Evolutionary conservation across 2,113 vertebrate species (phyloP), one percentile per base, ranked within the genome.

Genomic region (Puntigrus tetrazona): DNA sequence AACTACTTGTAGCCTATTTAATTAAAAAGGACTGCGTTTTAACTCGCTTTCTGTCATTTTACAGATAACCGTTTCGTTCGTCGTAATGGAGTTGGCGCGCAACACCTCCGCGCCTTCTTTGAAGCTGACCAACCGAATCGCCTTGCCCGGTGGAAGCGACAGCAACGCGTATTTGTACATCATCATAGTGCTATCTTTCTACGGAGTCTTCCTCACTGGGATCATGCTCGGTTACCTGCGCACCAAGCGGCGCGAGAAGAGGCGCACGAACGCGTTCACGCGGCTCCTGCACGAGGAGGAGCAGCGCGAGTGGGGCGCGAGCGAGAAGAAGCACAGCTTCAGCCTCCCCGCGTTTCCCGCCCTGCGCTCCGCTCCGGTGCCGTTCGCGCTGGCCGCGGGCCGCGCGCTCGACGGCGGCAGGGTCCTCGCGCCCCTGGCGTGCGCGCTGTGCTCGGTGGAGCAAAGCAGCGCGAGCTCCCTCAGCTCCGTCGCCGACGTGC

Each of bases 181-280:
- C 25, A 85, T 98, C 74, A 96, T 98, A 0, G 97, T 99, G 78
- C 95, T 99, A 94, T 97, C 95, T 82, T 99, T 99, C 94, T 99
- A 99, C 0, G 97, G 95, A 52, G 78, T 98, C 87, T 99, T 99
- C 91, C 94, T 99, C 87, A 93, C 95, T 11, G 97, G 95, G 22
- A 96, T 99, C 81, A 96, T 96, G 95, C 89, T 99, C 41, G 96
- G 96, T 78, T 99, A 99, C 90, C 94, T 98, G 93, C 97, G 96
- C 87, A 96, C 96, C 79, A 99, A 98, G 90, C 92, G 94, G 86
- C 94, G 93, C 70, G 96, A 98, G 90, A 97, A 96, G 92, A 93
- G 94, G 90, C 93, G 95, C 79, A 89, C 93, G 70, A 96, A 95
- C 88, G 88, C 97, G 29, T 94, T 98, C 87, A 93, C 92, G 86